These are phyloP conservation scores for Tachycineta bicolor DNA, from an alignment of 2,113 vertebrate genomes.

Conservation along the genomic window DNA sequence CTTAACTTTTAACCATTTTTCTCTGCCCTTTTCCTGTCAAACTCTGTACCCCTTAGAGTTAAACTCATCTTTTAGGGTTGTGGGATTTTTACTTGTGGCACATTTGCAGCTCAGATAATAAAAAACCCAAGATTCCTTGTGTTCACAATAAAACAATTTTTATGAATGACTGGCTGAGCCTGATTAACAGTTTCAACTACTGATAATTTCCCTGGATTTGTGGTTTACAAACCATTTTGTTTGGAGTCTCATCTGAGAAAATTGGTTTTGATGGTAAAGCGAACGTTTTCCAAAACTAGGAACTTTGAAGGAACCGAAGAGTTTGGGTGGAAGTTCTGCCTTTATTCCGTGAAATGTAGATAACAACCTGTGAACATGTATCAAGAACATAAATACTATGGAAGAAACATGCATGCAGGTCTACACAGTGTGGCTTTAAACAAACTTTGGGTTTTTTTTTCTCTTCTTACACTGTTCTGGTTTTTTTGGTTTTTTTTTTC, in stretches of 20 bases:
- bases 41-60: background rate
- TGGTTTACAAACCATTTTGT: background rate
- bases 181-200: background rate
- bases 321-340: background rate
- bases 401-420: background rate
- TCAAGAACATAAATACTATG: background rate
- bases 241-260: background rate
- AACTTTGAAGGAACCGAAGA: background rate
- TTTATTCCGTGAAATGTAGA: background rate
- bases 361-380: background rate
- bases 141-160: background rate
- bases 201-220: background rate
- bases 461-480: background rate
- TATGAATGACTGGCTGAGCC: background rate
- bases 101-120: background rate
- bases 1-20: background rate
- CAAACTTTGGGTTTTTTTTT: background rate
- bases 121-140: background rate
- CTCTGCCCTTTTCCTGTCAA: background rate
- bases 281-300: background rate
- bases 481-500: too few species aligned
- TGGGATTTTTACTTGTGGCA: background rate
- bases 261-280: background rate
- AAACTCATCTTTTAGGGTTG: background rate
- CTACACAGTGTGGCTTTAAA: background rate